Evolutionary conservation across 2,797 vertebrate genomes (phyloP).

Genomic region (Manis javanica): DNA sequence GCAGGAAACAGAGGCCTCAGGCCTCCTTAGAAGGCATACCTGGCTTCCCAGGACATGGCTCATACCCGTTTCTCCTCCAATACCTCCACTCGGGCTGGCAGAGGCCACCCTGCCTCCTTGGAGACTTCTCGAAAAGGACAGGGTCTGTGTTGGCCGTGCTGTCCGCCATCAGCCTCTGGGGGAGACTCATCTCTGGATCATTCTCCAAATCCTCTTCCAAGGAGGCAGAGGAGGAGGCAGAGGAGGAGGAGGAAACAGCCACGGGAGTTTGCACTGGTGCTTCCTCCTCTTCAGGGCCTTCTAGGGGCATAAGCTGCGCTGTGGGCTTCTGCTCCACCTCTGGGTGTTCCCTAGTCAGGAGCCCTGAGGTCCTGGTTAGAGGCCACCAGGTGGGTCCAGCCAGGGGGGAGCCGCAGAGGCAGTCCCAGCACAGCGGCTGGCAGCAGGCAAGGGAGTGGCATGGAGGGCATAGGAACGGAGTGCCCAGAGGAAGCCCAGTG

Average conservation of each 20-base stretch:
- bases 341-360: slow-evolving; percentile 51
- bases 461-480: slow-evolving; percentile 46
- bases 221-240: slow-evolving; percentile 73
- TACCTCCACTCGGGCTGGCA: slow-evolving; percentile 88
- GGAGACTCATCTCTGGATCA: slow-evolving; percentile 42
- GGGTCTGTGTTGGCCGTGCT: slow-evolving; percentile 81
- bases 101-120: slow-evolving; percentile 57
- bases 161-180: slow-evolving; percentile 67
- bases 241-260: neutral
- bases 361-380: slow-evolving; percentile 61
- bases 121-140: slow-evolving; percentile 74
- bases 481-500: slow-evolving; percentile 47
- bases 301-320: slow-evolving; percentile 74
- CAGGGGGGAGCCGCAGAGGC: slow-evolving; percentile 74
- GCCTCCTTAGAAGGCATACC: slow-evolving; percentile 82
- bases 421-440: slow-evolving; percentile 61
- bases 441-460: slow-evolving; percentile 48
- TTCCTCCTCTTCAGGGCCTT: slow-evolving; percentile 62
- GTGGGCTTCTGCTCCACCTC: slow-evolving; percentile 65
- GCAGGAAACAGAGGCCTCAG: neutral
- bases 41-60: slow-evolving; percentile 86
- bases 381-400: slow-evolving; percentile 78
- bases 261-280: neutral
- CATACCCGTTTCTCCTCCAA: slow-evolving; percentile 88
- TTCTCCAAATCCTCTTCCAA: slow-evolving; percentile 76